Conservation (phyloP, 2,888 invertebrate genomes). For the Shargacucullia verbasci region DNA sequence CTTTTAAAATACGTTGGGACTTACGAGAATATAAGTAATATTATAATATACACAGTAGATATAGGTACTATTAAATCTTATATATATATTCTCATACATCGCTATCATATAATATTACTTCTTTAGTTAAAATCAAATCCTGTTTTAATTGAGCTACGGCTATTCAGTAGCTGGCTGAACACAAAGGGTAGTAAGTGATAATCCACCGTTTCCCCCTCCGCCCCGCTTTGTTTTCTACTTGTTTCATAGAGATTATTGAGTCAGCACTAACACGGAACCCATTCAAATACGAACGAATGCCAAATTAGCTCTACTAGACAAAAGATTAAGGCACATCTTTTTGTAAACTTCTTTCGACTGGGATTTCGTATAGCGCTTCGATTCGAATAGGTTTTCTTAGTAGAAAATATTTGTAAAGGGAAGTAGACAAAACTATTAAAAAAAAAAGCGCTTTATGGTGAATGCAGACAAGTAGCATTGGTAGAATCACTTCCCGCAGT, state of each 20-base stretch:
- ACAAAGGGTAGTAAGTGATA: constrained; percentile 49
- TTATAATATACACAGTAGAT: too few relatives aligned
- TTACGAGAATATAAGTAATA: too few relatives aligned
- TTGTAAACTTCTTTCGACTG: background rate
- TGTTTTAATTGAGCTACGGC: constrained; percentile 46
- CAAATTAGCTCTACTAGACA: constrained; percentile 38
- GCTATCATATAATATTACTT: background rate
- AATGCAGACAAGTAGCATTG: too few relatives aligned
- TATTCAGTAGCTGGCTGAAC: constrained; percentile 17
- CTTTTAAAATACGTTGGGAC: too few relatives aligned
- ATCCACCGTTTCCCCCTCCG: constrained; percentile 26
- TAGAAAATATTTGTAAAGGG: too few relatives aligned
- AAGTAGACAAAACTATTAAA: too few relatives aligned
- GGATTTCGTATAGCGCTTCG: background rate
- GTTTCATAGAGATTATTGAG: constrained; percentile 47
- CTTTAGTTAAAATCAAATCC: constrained; percentile 29
- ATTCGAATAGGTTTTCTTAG: background rate
- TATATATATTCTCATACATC: too few relatives aligned
- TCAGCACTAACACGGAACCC: constrained; percentile 44
- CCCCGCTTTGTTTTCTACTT: constrained; percentile 39
- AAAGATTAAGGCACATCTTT: constrained; percentile 16
- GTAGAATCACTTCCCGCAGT: too few relatives aligned
- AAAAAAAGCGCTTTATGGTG: too few relatives aligned
- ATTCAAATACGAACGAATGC: constrained; percentile 29
- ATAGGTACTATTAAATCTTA: too few relatives aligned